phyloP scores from a whole-genome alignment of 1,140 invertebrate species.

The Magallana gigas region DNA sequence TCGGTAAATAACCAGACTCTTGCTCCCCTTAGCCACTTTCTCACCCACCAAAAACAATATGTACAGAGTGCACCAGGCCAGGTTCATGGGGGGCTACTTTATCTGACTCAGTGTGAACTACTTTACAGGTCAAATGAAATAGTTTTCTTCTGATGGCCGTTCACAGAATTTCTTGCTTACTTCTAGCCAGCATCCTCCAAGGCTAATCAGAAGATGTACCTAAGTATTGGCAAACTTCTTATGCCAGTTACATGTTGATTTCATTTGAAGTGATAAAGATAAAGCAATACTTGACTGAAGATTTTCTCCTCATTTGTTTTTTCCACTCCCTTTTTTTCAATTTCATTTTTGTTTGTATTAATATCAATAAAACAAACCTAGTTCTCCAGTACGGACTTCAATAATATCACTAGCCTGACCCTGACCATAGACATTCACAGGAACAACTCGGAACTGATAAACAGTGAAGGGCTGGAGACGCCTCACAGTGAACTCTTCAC shows the following conservation, averaged over 20 bases:
- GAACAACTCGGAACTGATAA: slow-evolving; percentile 97
- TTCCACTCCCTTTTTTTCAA: too few species aligned
- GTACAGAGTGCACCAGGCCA: not conserved
- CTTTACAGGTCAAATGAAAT: not conserved
- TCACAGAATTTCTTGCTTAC: too few species aligned
- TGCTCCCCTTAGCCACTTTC: not conserved
- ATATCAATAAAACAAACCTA: slow-evolving; percentile 85
- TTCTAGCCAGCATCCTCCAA: too few species aligned
- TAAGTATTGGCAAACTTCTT: too few species aligned
- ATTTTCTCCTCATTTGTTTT: too few species aligned
- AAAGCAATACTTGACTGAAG: too few species aligned
- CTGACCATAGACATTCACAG: slow-evolving; percentile 94
- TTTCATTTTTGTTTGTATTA: not conserved
- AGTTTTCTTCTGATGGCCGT: too few species aligned
- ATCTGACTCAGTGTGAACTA: not conserved
- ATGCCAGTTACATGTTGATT: too few species aligned
- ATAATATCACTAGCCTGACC: slow-evolving; percentile 91
- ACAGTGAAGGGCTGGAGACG: slow-evolving; percentile 94
- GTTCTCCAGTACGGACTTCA: slow-evolving; percentile 95
- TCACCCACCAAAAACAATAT: slow-evolving; percentile 4
- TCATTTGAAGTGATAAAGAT: too few species aligned
- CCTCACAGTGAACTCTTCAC: slow-evolving; percentile 83
- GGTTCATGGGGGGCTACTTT: slow-evolving; percentile 16
- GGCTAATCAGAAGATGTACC: too few species aligned
- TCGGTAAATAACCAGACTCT: not conserved